Conservation (phyloP, 1,140 invertebrate genomes). For the Hormaphis cornu region DNA sequence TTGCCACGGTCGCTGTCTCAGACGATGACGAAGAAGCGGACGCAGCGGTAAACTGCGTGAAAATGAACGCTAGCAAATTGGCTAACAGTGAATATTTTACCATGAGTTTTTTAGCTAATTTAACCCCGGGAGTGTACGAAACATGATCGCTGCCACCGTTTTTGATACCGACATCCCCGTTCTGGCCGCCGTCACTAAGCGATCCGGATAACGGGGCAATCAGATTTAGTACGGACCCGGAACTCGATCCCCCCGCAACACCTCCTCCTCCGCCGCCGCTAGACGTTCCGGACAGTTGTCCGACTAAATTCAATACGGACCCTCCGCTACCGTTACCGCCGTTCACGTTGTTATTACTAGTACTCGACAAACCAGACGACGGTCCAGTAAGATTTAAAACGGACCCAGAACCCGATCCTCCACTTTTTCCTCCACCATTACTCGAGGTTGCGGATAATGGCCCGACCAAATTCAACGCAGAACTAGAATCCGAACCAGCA, state of each 20-base stretch:
- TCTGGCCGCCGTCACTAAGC: background rate
- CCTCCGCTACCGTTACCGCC: conserved; percentile 10
- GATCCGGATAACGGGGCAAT: background rate
- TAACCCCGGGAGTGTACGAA: background rate
- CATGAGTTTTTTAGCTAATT: background rate
- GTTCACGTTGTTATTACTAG: background rate
- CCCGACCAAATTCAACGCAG: conserved; percentile 33
- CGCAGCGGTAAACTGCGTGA: background rate
- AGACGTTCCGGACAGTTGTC: conserved; percentile 33
- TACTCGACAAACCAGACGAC: background rate
- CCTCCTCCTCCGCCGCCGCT: background rate
- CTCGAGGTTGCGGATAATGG: conserved; percentile 34
- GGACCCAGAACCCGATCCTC: conserved; percentile 33
- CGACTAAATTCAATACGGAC: conserved; percentile 35
- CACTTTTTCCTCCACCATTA: background rate
- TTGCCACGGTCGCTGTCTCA: background rate
- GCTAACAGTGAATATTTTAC: background rate
- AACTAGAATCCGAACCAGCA: conserved; percentile 33
- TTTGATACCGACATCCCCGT: background rate
- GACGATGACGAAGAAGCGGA: background rate
- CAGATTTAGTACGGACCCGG: background rate
- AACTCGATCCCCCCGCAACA: background rate
- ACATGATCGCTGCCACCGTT: background rate
- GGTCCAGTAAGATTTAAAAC: conserved; percentile 34
- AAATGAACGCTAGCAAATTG: background rate